Evolutionary conservation across 1,140 invertebrate genomes (phyloP), one percentile per base, ranked within the genome.

Genomic region (Olivierus martensii): DNA sequence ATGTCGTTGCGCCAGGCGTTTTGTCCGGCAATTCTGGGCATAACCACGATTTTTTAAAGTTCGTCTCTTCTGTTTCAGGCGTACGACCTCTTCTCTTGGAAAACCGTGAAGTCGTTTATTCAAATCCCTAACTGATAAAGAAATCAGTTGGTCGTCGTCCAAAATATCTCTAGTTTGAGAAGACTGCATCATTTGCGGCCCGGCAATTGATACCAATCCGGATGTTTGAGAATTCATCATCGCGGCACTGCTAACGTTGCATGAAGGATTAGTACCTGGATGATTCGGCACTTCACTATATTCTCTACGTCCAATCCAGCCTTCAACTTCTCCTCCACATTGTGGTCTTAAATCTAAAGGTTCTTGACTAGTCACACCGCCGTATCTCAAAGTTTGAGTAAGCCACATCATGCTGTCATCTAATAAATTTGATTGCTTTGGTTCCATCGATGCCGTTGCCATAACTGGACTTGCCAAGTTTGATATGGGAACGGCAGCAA

Each of bases 21-120:
- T 94, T 59, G 82, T 86, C 35, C 95, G 82, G 69, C 95, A 99
- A 66, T 96, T 99, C 65, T 98, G 92, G 28, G 95, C 95, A 73
- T 99, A 99, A 4, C 93, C 93, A 10, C 95, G 80, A 70, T 99
- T 99, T 73, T 99, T 99, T 19, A 99, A 74, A 10, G 95, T 99
- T 56, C 95, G 77, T 43, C 95, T 73, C 68, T 94, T 96, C 71
- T 97, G 92, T 74, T 99, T 99, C 55, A 98, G 70, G 37, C 84
- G 78, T 14, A 84, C 79, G 3, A 97, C 84, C 65, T 90, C 86
- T 63, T 94, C 90, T 36, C 89, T 76, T 0, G 89, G 83, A 63
- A 80, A 84, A n/a, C 89, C 91, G 50, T 52, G 50, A 12, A 98
- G 76, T 17, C 83, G 75, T 68, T 95, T 92, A 71, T 99, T 99